phyloP scores from a whole-genome alignment of 1,140 invertebrate genomes.

The Lordiphosa mommai region DNA sequence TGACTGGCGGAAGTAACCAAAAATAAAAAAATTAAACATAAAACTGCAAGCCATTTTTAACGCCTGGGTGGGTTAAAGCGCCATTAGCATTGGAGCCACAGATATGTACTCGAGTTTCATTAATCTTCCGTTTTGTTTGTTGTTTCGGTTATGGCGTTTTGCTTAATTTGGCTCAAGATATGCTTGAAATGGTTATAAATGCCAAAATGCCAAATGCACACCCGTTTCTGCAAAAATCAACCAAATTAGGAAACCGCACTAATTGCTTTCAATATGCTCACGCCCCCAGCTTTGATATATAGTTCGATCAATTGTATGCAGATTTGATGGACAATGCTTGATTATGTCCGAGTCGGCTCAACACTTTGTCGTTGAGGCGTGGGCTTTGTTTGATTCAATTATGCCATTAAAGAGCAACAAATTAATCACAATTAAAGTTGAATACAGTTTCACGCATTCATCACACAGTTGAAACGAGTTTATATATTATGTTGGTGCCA shows the following conservation, averaged over 20 bases:
- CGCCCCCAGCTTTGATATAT: conserved; percentile 28
- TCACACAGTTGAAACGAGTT: conserved; percentile 53
- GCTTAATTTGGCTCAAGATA: conserved; percentile 53
- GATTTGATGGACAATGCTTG: conserved; percentile 48
- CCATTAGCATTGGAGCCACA: conserved; percentile 67
- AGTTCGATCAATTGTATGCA: conserved; percentile 58
- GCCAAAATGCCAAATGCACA: conserved; percentile 54
- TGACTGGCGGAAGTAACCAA: conserved; percentile 72
- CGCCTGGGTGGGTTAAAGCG: conserved; percentile 64
- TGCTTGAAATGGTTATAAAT: conserved; percentile 22
- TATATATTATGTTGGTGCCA: conserved; percentile 16
- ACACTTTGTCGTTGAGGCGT: conserved; percentile 20
- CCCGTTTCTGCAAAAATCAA: conserved; percentile 72
- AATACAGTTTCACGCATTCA: conserved; percentile 27
- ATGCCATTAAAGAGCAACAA: conserved; percentile 62
- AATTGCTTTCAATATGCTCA: conserved; percentile 56
- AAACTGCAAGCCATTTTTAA: conserved; percentile 51
- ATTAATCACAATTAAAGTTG: conserved; percentile 67
- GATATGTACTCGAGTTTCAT: conserved; percentile 72
- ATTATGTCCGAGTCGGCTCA: conserved; percentile 28
- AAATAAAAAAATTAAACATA: too few relatives aligned
- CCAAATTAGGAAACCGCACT: conserved; percentile 73
- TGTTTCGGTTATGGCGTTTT: conserved; percentile 34
- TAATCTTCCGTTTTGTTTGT: conserved; percentile 73
- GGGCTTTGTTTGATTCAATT: conserved; percentile 52